These are phyloP conservation scores for Diacarnus erythraeanus DNA, from an alignment of 37 sponge, comb jelly and placozoan genomes.

Conservation along the genomic window DNA sequence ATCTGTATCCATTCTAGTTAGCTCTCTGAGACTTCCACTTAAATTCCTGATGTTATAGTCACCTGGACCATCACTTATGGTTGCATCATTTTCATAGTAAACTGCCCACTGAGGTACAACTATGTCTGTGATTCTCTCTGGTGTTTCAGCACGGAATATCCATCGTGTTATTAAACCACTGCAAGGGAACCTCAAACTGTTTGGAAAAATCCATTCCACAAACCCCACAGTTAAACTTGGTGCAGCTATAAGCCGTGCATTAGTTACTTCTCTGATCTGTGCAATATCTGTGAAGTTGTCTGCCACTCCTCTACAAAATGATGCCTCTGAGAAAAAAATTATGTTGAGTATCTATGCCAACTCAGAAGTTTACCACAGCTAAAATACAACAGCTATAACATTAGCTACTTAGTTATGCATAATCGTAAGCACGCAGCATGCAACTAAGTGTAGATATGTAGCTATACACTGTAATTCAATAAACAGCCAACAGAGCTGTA, in stretches of 20 bases:
- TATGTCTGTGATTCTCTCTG: not conserved
- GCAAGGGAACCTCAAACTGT: slow-evolving; percentile 24
- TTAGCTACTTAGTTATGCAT: no score
- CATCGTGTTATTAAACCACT: slow-evolving; percentile 11
- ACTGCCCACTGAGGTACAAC: not conserved
- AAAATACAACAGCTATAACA: no score
- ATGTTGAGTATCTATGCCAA: no score
- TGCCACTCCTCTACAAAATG: not conserved
- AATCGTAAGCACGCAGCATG: no score
- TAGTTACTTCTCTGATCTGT: not conserved
- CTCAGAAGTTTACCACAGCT: no score
- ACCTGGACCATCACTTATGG: not conserved
- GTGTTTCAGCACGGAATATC: slow-evolving; percentile 25
- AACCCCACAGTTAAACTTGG: not conserved
- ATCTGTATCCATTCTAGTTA: not conserved
- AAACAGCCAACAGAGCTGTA: no score
- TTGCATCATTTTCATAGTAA: not conserved
- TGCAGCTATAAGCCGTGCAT: not conserved
- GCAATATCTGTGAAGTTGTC: not conserved
- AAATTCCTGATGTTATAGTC: not conserved
- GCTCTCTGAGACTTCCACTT: not conserved
- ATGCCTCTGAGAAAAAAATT: not conserved
- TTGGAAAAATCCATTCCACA: slow-evolving; percentile 35
- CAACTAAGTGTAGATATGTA: no score
- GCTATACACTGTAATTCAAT: no score